These are phyloP conservation scores for Rhynchomys soricoides DNA, from an alignment of 2,113 vertebrate genomes.

Conservation along the genomic window DNA sequence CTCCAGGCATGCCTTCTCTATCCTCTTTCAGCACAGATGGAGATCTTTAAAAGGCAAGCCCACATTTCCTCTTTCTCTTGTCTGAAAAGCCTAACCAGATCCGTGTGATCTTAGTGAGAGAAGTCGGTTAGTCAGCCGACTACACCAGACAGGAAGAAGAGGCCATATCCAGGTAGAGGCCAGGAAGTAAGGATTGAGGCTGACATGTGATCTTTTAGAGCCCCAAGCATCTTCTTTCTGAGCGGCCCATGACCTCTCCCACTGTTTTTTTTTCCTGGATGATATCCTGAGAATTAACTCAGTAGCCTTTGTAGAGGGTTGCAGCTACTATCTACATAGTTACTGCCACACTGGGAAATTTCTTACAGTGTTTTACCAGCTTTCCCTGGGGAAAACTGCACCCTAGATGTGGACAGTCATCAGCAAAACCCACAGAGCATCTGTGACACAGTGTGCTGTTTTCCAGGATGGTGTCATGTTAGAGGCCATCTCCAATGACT, in stretches of 20 bases:
- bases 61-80: neutral
- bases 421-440: neutral
- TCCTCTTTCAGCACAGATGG: neutral
- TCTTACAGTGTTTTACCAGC: neutral
- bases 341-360: neutral
- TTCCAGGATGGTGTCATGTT: neutral
- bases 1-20: neutral
- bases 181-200: neutral
- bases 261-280: neutral
- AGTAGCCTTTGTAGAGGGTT: neutral
- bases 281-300: neutral
- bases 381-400: neutral
- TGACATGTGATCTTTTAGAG: neutral
- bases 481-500: neutral
- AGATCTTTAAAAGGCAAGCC: neutral
- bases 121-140: neutral
- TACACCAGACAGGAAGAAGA: neutral
- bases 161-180: neutral
- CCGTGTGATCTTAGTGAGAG: neutral
- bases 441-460: neutral
- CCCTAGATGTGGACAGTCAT: neutral
- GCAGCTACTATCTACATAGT: neutral
- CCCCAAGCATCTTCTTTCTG: neutral
- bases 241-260: neutral
- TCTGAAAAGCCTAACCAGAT: neutral